Base-by-base conservation (phyloP, 1,140 invertebrate species). In the Drosophila kurseongensis region DNA sequence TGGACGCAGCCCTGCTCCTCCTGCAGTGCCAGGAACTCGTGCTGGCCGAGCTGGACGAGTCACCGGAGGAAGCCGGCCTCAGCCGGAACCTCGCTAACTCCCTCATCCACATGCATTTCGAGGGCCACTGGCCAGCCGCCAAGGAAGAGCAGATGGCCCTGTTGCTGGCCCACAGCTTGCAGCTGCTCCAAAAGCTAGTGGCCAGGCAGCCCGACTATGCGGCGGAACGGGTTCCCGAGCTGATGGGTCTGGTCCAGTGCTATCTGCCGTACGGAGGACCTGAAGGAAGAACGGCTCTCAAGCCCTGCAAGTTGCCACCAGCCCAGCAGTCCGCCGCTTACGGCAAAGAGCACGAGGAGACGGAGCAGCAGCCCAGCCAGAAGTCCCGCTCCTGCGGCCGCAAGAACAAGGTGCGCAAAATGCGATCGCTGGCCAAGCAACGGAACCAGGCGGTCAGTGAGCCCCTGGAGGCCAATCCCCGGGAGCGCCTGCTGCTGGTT, bases 181-280 rank as follows among this genome's bases (percentile, higher is more conserved):
- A 78, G 40, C 51, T 89, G 48, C 63, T 90, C 8, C 57, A 75
- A 16, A 77, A 88, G 47, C 55, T 91, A 8, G 32, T 63, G 8
- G n/a, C 47, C 1, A 36, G 47, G 12, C 45, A 58, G 40, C 40
- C 55, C 6, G 69, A 73, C 18, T 79, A 61, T 42, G 75, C 68
- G 0, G 45, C 57, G 35, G 51, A 75, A 18, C 58, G 93, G 60
- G 62, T 93, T 12, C 93, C 94, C 0, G 90, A 94, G 52, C 66
- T 94, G 57, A 83, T 95, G 23, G 95, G 95, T 13, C 73, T 94
- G 0, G 76, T 93, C 0, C 93, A 94, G 72, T 81, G 89, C 5
- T 94, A 93, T 66, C 90, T 95, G 74, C 92, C 94, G 50, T 93
- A 93, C 67, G 93, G 93, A 13, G 80, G 10, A 12, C 9, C 94